A percentile compares a stretch with the other conserved stretches of the same genome.
phyloP scores from a whole-genome alignment of 2,113 vertebrate genomes.

The Scatophagus argus region DNA sequence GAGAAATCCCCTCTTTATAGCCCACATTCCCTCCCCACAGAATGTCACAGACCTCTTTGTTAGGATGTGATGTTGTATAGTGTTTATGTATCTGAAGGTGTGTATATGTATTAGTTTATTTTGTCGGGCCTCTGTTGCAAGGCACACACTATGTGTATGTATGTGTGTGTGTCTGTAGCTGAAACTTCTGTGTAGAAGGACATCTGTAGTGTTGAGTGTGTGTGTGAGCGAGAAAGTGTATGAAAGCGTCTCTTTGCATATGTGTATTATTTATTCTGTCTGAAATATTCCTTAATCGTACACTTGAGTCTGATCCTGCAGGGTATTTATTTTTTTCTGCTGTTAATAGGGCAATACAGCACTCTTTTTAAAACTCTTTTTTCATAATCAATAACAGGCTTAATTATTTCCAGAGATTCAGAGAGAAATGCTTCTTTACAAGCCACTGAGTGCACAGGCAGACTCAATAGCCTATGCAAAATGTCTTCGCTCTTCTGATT shows the following conservation, averaged over 20 bases:
- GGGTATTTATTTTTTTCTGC: constrained; percentile 1
- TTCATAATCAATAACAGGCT: too few relatives aligned
- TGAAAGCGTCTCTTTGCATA: constrained; percentile 4
- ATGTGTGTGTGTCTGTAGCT: constrained; percentile 5
- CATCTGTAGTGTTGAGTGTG: background rate
- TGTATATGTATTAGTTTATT: background rate
- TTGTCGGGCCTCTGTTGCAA: constrained; percentile 9
- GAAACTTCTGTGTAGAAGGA: constrained; percentile 7
- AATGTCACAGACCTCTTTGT: constrained; percentile 54
- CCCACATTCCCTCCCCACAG: constrained; percentile 11
- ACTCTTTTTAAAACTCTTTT: too few relatives aligned
- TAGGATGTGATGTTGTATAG: constrained; percentile 8
- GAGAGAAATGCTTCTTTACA: background rate
- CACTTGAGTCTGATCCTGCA: background rate
- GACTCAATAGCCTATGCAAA: too few relatives aligned
- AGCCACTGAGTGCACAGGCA: too few relatives aligned
- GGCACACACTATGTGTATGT: background rate
- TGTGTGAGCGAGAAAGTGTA: background rate
- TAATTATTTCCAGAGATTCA: constrained; percentile 1
- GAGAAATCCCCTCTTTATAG: constrained; percentile 5
- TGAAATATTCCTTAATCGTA: background rate
- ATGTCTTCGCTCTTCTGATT: too few relatives aligned
- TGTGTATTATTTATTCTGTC: constrained; percentile 9
- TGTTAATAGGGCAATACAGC: background rate
- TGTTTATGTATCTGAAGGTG: constrained; percentile 8